A percentile compares a stretch with the other conserved stretches of the same genome.
phyloP scores from a whole-genome alignment of 2,888 invertebrate species.

The Spialia ferax region DNA sequence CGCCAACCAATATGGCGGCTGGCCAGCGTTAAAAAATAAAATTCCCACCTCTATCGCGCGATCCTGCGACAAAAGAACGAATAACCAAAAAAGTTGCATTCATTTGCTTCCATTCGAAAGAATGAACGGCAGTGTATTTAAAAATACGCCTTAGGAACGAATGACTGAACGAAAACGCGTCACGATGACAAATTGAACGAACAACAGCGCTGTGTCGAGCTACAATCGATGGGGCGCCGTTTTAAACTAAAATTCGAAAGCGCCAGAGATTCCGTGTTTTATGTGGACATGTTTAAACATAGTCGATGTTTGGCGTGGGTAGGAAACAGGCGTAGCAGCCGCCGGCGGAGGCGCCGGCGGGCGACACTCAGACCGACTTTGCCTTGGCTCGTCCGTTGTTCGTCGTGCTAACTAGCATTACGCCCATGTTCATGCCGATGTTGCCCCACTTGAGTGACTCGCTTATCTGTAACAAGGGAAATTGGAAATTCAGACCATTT shows the following conservation, averaged over 20 bases:
- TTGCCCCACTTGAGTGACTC: conserved; percentile 91
- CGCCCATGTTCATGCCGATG: conserved; percentile 90
- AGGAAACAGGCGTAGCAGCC: conserved; percentile 77
- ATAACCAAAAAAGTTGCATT: background rate
- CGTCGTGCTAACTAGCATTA: conserved; percentile 87
- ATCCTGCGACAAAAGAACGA: conserved; percentile 18
- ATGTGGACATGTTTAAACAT: conserved; percentile 63
- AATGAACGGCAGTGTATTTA: conserved; percentile 8
- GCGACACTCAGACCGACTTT: conserved; percentile 78
- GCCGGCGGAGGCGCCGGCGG: conserved; percentile 69
- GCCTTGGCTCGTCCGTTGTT: conserved; percentile 70
- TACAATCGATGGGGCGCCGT: background rate
- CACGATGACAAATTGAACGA: background rate
- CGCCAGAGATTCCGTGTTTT: conserved; percentile 29
- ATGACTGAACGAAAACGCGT: conserved; percentile 13
- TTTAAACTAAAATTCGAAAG: conserved; percentile 16
- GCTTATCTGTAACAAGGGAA: conserved; percentile 88
- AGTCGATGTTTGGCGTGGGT: conserved; percentile 69
- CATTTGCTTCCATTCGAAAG: background rate
- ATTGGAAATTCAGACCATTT: conserved; percentile 36
- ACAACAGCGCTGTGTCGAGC: conserved; percentile 11
- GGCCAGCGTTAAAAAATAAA: conserved; percentile 22
- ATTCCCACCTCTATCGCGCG: background rate
- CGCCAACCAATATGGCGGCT: background rate
- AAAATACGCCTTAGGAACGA: conserved; percentile 4